Evolutionary conservation across 2,113 vertebrate species (phyloP).

Genomic region (Phocoena sinus): DNA sequence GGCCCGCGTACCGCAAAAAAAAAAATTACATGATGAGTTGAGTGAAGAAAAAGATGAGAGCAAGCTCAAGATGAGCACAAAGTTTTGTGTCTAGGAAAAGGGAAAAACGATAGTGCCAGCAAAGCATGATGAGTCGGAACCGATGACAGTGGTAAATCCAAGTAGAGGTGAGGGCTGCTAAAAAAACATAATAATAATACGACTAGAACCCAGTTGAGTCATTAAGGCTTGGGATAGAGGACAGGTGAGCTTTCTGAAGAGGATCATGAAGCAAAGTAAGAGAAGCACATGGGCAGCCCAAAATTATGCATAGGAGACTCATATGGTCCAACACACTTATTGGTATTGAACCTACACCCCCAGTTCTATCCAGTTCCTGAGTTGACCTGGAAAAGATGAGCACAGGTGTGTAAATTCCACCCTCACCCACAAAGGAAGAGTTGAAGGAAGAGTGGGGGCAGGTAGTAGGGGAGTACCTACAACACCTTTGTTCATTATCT

Average conservation of each 20-base stretch:
- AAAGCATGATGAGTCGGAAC: background rate
- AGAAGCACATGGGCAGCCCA: background rate
- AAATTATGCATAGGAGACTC: background rate
- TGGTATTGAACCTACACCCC: background rate
- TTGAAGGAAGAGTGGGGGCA: background rate
- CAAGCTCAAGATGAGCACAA: background rate
- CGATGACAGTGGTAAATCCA: background rate
- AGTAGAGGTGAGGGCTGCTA: background rate
- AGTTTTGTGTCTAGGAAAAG: background rate
- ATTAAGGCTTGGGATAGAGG: background rate
- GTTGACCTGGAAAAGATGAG: background rate
- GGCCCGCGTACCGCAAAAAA: too few relatives aligned
- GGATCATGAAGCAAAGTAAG: background rate
- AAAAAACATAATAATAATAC: background rate
- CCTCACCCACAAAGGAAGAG: background rate
- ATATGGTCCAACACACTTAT: background rate
- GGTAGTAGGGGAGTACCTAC: background rate
- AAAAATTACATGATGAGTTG: background rate
- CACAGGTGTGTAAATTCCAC: background rate
- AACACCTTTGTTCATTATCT: background rate
- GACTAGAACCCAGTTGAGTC: background rate
- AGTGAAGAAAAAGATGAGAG: background rate
- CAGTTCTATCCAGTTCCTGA: background rate
- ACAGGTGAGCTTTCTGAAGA: background rate
- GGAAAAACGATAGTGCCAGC: background rate